Base-by-base conservation (phyloP, 2,888 invertebrate species). In the Synanthedon andrenaeformis region DNA sequence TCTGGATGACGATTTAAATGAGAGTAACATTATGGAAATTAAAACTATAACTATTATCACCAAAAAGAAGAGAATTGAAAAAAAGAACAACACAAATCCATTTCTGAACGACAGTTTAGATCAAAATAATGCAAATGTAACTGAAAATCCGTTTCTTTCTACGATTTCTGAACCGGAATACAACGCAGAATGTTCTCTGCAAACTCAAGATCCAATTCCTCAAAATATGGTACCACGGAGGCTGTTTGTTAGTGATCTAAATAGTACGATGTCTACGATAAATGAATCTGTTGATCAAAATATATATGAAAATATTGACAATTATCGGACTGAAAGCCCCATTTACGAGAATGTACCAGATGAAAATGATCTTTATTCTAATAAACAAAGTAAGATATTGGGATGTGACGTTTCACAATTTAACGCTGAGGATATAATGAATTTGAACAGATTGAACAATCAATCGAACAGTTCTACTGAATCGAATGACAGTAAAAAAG, bases 11-110 rank as follows among this genome's bases (percentile, higher is more conserved):
- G 88, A 88, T 64, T 69, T 88, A 49, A 88, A 88, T 59, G 88
- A 88, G 65, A 88, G 88, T 55, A 88, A 88, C 57, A 88, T 88
- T 19, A 88, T 88, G 88, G 88, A 88, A 60, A 87, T 88, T 2
- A 88, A 88, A 74, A 86, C 88, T 1, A 88, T 88, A 2, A 87
- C 86, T 50, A 82, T 85, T 11, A 79, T 87, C 14, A 85, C 85
- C 0, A 87, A 83, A 56, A 86, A 82, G 62, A 84, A 82, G 59
- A 59, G 71, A 14, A 58, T 78, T 8, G 65, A 63, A 3, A 65
- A 64, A 54, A 78, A 72, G 51, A 80, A 66, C 55, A 82, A 67
- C 57, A 88, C 88, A 0, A 88, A 88, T 61, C 88, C 88, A 14
- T 88, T 88, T 59, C 60, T 88, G 45, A 65, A 65, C 48, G 63